Percentiles rank a stretch among this genome's conserved stretches.
These are phyloP conservation scores for Gerris buenoi DNA, from an alignment of 1,140 invertebrate species.

Conservation along the genomic window DNA sequence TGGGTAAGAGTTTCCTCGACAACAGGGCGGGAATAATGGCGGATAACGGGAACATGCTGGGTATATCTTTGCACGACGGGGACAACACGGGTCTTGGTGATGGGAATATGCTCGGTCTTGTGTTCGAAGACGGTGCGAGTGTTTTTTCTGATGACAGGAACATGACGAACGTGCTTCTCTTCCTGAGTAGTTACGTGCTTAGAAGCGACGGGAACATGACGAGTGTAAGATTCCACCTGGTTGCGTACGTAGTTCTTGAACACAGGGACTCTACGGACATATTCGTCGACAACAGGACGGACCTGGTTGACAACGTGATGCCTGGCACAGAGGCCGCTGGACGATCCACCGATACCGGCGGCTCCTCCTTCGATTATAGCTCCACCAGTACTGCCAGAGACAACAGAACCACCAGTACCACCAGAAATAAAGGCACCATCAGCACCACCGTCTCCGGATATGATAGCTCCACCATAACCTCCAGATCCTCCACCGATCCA, in stretches of 20 bases:
- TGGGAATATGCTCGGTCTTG: background rate
- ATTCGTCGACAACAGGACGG: conserved; percentile 15
- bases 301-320: background rate
- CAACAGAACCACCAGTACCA: background rate
- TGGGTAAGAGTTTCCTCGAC: conserved; percentile 7
- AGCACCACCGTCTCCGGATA: too few species aligned
- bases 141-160: conserved; percentile 3
- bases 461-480: background rate
- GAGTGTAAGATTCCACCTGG: background rate
- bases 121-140: background rate
- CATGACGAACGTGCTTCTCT: conserved; percentile 5
- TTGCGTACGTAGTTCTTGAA: background rate
- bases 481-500: background rate
- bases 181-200: conserved; percentile 7
- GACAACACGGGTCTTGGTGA: background rate
- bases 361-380: background rate
- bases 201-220: conserved; percentile 9
- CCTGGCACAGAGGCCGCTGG: background rate
- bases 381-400: background rate
- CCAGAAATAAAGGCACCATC: background rate
- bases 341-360: background rate
- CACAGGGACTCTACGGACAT: conserved; percentile 3
- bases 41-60: conserved; percentile 10
- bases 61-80: conserved; percentile 7
- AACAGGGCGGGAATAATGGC: background rate